Evolutionary conservation across 2,797 vertebrate species (phyloP).

Genomic region (Otus scops): DNA sequence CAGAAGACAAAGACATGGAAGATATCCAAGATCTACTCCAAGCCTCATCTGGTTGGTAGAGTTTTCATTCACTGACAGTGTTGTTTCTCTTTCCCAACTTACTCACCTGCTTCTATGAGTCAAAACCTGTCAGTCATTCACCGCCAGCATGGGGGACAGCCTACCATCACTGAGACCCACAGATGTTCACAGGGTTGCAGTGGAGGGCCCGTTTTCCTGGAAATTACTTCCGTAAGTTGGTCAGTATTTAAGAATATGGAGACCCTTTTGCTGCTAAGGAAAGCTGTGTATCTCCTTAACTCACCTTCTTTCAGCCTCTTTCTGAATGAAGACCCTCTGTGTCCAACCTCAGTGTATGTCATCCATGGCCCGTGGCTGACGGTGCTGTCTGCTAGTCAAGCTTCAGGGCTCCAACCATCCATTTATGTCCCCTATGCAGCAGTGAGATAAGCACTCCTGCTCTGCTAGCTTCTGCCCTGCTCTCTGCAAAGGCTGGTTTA

Average conservation of each 20-base stretch:
- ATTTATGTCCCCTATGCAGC: background rate
- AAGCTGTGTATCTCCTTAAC: background rate
- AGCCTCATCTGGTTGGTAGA: background rate
- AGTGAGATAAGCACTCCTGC: background rate
- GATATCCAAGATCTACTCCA: background rate
- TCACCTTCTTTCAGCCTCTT: background rate
- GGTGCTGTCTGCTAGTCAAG: background rate
- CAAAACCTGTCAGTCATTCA: background rate
- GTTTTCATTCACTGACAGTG: background rate
- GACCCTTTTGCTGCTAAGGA: background rate
- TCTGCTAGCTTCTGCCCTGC: background rate
- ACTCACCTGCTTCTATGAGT: background rate
- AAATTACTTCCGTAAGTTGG: background rate
- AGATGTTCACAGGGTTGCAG: fast-evolving
- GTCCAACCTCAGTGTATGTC: too few relatives aligned
- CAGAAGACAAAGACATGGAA: background rate
- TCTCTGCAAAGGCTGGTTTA: background rate
- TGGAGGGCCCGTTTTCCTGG: background rate
- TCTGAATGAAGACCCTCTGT: background rate
- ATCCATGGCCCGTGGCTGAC: background rate
- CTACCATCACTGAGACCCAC: background rate
- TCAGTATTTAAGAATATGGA: background rate
- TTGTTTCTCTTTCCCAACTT: background rate
- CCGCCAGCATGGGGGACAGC: background rate
- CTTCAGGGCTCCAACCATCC: background rate